Conservation (phyloP, 2,113 vertebrate genomes). For the Aldabrachelys gigantea region DNA sequence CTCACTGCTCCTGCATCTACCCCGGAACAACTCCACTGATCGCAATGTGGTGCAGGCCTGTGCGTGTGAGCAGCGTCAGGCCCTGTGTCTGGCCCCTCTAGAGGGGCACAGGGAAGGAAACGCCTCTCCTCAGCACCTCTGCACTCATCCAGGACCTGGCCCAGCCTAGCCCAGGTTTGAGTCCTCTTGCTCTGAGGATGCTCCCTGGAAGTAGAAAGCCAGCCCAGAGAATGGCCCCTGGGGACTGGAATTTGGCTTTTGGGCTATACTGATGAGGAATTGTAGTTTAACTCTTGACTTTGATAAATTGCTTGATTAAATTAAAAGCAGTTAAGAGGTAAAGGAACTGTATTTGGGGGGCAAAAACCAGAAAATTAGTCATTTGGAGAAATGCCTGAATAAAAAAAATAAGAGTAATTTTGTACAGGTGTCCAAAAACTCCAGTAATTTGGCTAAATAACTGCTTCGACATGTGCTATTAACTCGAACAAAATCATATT, state of each 20-base stretch:
- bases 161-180: too few relatives aligned
- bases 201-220: background rate
- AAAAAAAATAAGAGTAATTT: background rate
- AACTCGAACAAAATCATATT: background rate
- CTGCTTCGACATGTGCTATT: background rate
- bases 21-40: too few relatives aligned
- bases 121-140: background rate
- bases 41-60: too few relatives aligned
- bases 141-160: fast-evolving
- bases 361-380: background rate
- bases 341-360: background rate
- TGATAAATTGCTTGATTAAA: background rate
- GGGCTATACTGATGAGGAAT: background rate
- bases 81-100: background rate
- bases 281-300: background rate
- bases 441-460: background rate
- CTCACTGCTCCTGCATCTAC: too few relatives aligned
- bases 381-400: background rate
- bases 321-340: background rate
- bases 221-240: background rate
- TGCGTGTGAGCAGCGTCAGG: background rate
- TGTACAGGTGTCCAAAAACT: background rate
- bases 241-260: background rate
- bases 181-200: background rate
- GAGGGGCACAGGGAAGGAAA: background rate